These are phyloP conservation scores for Dreissena polymorpha DNA, from an alignment of 1,140 invertebrate genomes.

Conservation along the genomic window DNA sequence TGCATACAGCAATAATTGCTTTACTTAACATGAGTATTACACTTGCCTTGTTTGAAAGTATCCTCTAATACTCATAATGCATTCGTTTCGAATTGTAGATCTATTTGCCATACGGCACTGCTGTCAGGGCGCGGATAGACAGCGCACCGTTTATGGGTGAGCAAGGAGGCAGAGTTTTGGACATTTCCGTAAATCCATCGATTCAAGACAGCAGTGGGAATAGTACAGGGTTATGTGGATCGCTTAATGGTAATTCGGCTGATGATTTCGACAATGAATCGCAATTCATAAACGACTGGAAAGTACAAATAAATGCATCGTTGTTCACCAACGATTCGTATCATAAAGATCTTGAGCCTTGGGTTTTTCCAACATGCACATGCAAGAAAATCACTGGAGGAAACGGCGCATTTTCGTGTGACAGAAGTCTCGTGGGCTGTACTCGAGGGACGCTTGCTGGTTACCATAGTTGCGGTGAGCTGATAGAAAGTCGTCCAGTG, in stretches of 20 bases:
- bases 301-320: not conserved
- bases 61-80: too few relatives aligned
- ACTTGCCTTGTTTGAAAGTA: too few relatives aligned
- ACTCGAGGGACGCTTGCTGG: slow-evolving; percentile 10
- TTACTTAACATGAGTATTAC: too few relatives aligned
- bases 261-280: slow-evolving; percentile 27
- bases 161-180: slow-evolving; percentile 30
- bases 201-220: slow-evolving; percentile 28
- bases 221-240: slow-evolving; percentile 34
- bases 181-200: slow-evolving; percentile 23
- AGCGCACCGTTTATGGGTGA: slow-evolving; percentile 20
- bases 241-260: slow-evolving; percentile 8
- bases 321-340: slow-evolving; percentile 10
- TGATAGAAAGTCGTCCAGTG: slow-evolving; percentile 11
- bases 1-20: too few relatives aligned
- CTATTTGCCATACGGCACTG: slow-evolving; percentile 41
- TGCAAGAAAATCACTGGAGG: not conserved
- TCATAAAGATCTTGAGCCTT: not conserved
- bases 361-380: slow-evolving; percentile 18
- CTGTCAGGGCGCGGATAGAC: slow-evolving; percentile 29
- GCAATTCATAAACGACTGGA: slow-evolving; percentile 19
- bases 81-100: slow-evolving; percentile 6
- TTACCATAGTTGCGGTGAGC: slow-evolving; percentile 29
- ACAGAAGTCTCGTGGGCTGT: slow-evolving; percentile 8
- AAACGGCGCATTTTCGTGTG: not conserved